Base-by-base conservation (phyloP, 2,113 vertebrate genomes). In the Petaurus breviceps region DNA sequence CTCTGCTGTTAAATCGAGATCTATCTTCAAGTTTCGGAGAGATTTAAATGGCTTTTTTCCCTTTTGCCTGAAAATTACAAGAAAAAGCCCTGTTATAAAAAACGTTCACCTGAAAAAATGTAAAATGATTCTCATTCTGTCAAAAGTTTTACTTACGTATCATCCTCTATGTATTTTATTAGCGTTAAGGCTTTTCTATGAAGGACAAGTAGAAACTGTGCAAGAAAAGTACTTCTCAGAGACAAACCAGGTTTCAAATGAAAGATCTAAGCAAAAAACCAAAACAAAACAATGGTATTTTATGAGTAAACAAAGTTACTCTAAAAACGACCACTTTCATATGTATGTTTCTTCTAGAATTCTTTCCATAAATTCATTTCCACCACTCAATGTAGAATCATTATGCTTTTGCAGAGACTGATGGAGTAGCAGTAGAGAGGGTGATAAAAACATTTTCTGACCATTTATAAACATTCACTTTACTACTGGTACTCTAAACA, bases 131-230 rank as follows among this genome's bases (percentile, higher is more conserved):
- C 91, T 91, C 31, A 90, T 95, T n/a, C 51, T 47, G 57, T 51
- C 31, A 89, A 91, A 92, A 95, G 50, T 90, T 95, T 97, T 94
- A 99, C 99, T 99, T 99, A 99, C 99, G 99, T 99, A 96, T 99
- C 99, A 98, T 99, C 99, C 97, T 99, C 99, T 97, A 99, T 99
- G 97, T 99, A 99, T 98, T 99, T 99, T 98, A 99, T 99, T 97
- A 99, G 98, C 0, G 99, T 99, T 98, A 99, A 99, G 92, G 99
- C 99, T 99, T 99, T 99, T 98, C 99, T 99, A 98, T 99, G 99
- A 98, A 99, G 99, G 95, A 99, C 97, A 25, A 99, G 99, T 61
- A 99, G 98, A 98, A 99, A 99, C 77, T 99, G 99, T 53, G 99
- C 99, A 98, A 99, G 99, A 95, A 99, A 99, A 92, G 99, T 99